Conservation (phyloP, 2,113 vertebrate genomes). For the Raja brachyura region DNA sequence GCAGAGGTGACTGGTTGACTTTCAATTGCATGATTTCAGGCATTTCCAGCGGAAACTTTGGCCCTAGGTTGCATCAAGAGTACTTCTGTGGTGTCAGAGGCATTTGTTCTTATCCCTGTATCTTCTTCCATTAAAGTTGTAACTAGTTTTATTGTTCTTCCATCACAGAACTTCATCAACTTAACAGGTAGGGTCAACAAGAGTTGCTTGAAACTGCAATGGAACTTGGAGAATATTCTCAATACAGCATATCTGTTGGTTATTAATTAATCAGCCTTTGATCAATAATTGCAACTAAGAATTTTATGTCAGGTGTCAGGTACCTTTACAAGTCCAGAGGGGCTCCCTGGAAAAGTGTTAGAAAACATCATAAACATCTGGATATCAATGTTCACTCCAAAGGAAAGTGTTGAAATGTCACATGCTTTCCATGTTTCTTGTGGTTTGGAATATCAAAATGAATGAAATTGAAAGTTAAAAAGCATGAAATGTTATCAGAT, state of each 20-base stretch:
- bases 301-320: background rate
- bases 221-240: constrained; percentile 5
- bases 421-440: background rate
- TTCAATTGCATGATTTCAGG: background rate
- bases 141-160: background rate
- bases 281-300: background rate
- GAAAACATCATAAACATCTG: background rate
- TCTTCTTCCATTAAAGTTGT: background rate
- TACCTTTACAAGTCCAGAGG: background rate
- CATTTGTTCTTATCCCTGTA: background rate
- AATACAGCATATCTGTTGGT: background rate
- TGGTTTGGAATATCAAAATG: background rate
- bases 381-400: background rate
- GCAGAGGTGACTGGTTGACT: background rate
- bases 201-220: background rate
- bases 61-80: background rate
- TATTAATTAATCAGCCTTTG: background rate
- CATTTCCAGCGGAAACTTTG: background rate
- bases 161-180: no score
- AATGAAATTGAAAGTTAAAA: background rate
- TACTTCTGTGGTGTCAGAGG: constrained; percentile 26
- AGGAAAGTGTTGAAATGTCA: background rate
- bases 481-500: background rate
- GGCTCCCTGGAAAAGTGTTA: background rate
- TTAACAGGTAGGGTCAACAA: background rate